Evolutionary conservation across 2,888 invertebrate species (phyloP).

Genomic region (Cosmorhoe ocellata): DNA sequence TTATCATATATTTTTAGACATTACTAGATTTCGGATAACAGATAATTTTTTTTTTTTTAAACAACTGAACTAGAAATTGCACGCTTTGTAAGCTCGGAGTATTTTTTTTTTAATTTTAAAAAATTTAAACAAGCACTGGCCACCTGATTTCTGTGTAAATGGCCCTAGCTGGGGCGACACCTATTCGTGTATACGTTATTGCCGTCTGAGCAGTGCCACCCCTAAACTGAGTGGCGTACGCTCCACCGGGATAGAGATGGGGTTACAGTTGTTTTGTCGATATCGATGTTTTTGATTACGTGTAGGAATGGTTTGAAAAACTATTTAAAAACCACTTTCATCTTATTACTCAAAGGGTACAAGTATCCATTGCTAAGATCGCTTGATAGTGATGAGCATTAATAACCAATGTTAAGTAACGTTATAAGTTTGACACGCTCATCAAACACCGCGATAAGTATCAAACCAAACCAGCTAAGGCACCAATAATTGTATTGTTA

Average conservation of each 20-base stretch:
- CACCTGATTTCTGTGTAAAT: constrained; percentile 4
- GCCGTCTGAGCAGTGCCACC: constrained; percentile 66
- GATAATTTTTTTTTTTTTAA: too few species aligned
- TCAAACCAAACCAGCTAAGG: constrained; percentile 62
- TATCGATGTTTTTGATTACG: constrained; percentile 21
- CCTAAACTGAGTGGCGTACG: constrained; percentile 57
- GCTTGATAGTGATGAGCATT: too few species aligned
- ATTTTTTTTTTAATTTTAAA: background rate
- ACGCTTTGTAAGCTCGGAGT: too few species aligned
- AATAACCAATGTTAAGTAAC: too few species aligned
- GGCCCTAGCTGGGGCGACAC: constrained; percentile 43
- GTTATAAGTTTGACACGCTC: constrained; percentile 47
- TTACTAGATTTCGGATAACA: too few species aligned
- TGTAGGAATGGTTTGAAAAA: too few species aligned
- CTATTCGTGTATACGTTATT: constrained; percentile 62
- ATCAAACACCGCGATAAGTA: constrained; percentile 54
- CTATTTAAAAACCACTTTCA: too few species aligned
- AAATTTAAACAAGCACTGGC: background rate
- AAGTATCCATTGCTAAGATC: too few species aligned
- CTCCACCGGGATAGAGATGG: constrained; percentile 51
- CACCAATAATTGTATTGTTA: constrained; percentile 71
- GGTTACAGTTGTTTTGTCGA: constrained; percentile 35
- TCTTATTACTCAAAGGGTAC: too few species aligned
- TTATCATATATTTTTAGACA: too few species aligned
- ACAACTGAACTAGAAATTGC: too few species aligned